These are phyloP conservation scores for Tyto alba DNA, from an alignment of 2,113 vertebrate genomes.

Conservation along the genomic window DNA sequence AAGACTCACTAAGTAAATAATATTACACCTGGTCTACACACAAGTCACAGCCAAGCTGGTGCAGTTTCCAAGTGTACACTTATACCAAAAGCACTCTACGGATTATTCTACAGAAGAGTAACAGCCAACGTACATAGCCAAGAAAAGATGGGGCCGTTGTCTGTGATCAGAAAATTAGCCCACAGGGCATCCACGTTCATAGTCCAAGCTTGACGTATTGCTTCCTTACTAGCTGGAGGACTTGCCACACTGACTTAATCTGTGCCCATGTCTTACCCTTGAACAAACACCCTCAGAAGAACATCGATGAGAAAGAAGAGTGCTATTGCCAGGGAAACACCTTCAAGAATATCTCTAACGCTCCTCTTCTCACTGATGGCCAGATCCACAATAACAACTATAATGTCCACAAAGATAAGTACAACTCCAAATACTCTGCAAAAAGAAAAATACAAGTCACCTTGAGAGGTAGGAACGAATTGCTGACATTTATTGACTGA, in stretches of 20 bases:
- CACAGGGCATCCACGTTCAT: not conserved
- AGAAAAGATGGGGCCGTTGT: not conserved
- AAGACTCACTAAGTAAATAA: not conserved
- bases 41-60: not conserved
- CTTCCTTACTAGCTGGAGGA: not conserved
- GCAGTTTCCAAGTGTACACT: not conserved
- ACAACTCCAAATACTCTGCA: conserved; percentile 85
- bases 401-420: conserved; percentile 85
- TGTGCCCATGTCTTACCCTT: conserved; percentile 78
- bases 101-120: not conserved
- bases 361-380: conserved; percentile 20
- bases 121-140: not conserved
- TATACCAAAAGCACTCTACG: not conserved
- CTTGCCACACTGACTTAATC: not conserved
- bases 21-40: not conserved
- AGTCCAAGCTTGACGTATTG: not conserved
- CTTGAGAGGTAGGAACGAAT: not conserved
- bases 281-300: conserved; percentile 83
- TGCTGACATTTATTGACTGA: not conserved
- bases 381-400: conserved; percentile 79
- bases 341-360: conserved; percentile 61
- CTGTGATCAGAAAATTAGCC: not conserved
- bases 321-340: conserved; percentile 83
- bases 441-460: not conserved
- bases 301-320: conserved; percentile 89